Conservation (phyloP, 2,888 invertebrate species). For the Nemotelus nigrinus region DNA sequence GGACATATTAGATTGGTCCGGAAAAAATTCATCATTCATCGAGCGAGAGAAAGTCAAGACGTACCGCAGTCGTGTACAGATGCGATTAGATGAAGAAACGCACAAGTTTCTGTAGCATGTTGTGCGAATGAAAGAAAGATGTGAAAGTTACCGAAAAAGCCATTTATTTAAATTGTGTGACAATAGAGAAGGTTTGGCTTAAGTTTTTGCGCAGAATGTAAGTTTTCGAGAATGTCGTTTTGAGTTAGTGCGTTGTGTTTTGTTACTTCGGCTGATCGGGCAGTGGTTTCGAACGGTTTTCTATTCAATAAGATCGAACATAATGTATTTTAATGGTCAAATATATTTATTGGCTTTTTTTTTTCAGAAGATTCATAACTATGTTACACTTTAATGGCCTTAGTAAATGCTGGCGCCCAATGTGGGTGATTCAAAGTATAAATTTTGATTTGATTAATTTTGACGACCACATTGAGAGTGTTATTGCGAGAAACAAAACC, state of each 20-base stretch:
- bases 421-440: no score
- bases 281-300: not conserved
- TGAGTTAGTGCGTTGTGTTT: constrained; percentile 3
- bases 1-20: constrained; percentile 26
- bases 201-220: constrained; percentile 5
- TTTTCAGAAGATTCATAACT: no score
- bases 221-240: not conserved
- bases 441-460: no score
- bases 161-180: constrained; percentile 43
- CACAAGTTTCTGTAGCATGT: constrained; percentile 18
- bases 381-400: no score
- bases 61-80: constrained; percentile 12
- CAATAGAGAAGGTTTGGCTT: not conserved
- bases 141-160: constrained; percentile 14
- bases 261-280: not conserved
- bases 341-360: no score
- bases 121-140: not conserved
- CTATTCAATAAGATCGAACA: no score
- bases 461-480: no score
- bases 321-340: no score
- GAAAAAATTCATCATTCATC: constrained; percentile 27
- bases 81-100: constrained; percentile 15
- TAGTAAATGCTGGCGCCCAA: no score
- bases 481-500: no score
- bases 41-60: not conserved